Evolutionary conservation across 2,888 invertebrate species (phyloP), one percentile per base, ranked within the genome.

Genomic region (Scelioninae gen. 1): DNA sequence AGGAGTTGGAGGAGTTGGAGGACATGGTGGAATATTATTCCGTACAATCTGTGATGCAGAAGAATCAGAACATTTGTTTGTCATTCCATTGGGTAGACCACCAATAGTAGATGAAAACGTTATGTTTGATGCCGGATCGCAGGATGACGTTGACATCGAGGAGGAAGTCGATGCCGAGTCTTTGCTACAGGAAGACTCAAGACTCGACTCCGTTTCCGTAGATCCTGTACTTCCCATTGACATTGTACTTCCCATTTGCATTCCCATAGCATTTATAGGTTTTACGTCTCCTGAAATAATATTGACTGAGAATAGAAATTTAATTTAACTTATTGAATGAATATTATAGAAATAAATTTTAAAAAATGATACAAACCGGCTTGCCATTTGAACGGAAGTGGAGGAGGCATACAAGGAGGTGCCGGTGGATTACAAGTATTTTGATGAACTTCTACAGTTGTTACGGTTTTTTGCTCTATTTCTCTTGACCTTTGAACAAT

Each of bases 371-470:
- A 60, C 72, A 51, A 81, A 91, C 92, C 92, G 84, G 90, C 85
- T 72, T 90, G 89, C 92, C 92, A 92, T 84, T 92, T 92, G 81
- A 90, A 91, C 31, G 91, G 89, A 72, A 92, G 85, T 31, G 90
- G 89, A n/a, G 91, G 91, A 5, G 90, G 90, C 86, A 89, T 87
- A 45, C 86, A 88, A 16, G 92, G 92, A 0, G 92, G 92, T 5
- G 91, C 91, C 8, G 92, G 92, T 58, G 92, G 92, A n/a, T n/a
- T n/a, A 79, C 90, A 90, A 53, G 88, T 87, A 7, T 89, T 86
- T 86, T 94, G 93, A 90, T 96, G 96, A n/a, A 96, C 96, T 91
- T 96, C 96, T 8, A 96, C 96, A 29, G 95, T 95, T 34, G 92
- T 91, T 75, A 96, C 95, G 16, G 93, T 93, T 69, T 92, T 93